A percentile compares a stretch with the other conserved stretches of the same genome.
phyloP scores from a whole-genome alignment of 2,113 vertebrate genomes.

The Ramphastos sulfuratus region DNA sequence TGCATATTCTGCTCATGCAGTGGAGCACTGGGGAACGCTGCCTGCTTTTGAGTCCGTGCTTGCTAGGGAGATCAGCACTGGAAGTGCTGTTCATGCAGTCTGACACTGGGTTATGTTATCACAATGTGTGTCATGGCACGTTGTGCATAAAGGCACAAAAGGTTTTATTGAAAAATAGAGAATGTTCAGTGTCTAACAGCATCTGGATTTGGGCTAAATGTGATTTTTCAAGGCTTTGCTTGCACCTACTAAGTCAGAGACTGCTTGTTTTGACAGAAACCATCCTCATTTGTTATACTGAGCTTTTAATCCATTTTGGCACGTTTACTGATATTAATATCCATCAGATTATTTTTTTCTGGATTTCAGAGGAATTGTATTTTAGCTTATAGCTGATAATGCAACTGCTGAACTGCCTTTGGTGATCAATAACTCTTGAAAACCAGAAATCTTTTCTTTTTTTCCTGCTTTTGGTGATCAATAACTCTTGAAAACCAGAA shows the following conservation, averaged over 20 bases:
- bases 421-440: conserved; percentile 6
- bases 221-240: not conserved
- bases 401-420: conserved; percentile 35
- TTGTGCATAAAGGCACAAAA: not conserved
- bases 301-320: not conserved
- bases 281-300: too few species aligned
- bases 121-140: not conserved
- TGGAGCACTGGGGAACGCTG: not conserved
- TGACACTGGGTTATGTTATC: not conserved
- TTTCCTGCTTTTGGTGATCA: not conserved
- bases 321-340: conserved; percentile 26
- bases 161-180: not conserved
- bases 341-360: conserved; percentile 17
- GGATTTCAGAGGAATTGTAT: conserved; percentile 30
- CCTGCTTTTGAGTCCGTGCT: not conserved
- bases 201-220: not conserved
- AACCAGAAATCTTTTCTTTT: not conserved
- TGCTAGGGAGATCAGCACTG: not conserved
- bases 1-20: not conserved
- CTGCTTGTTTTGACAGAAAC: not conserved
- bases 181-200: not conserved
- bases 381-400: conserved; percentile 40
- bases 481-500: not conserved
- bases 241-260: not conserved
- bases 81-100: not conserved